These are phyloP conservation scores for Elgaria multicarinata DNA, from an alignment of 2,113 vertebrate species.

Conservation along the genomic window DNA sequence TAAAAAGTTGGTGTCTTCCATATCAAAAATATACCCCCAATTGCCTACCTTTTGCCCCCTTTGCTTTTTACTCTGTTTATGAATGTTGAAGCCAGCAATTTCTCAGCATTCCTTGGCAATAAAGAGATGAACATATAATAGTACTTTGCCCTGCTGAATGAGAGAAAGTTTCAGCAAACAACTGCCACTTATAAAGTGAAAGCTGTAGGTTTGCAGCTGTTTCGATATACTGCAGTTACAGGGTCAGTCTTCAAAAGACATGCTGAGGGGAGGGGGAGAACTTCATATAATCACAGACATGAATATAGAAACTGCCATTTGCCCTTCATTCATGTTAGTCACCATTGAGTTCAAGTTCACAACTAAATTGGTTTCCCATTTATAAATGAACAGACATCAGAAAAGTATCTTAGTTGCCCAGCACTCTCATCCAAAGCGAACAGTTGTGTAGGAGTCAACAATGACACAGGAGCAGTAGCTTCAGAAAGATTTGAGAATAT, in stretches of 20 bases:
- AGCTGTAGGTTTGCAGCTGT: constrained; percentile 45
- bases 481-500: neutral
- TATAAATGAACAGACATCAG: constrained; percentile 2
- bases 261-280: constrained; percentile 18
- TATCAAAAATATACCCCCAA: too few relatives aligned
- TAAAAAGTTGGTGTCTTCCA: neutral
- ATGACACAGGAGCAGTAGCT: neutral
- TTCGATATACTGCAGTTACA: constrained; percentile 14
- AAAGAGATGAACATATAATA: constrained; percentile 7
- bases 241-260: neutral
- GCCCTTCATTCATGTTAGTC: neutral
- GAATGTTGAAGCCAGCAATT: constrained; percentile 53
- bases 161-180: constrained; percentile 21
- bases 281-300: constrained; percentile 48
- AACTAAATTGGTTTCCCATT: neutral
- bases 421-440: neutral
- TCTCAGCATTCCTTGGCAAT: constrained; percentile 44
- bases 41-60: constrained; percentile 48
- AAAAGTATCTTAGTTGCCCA: neutral
- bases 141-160: constrained; percentile 30
- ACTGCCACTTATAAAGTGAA: constrained; percentile 23
- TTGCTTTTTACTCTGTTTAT: constrained; percentile 43
- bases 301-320: neutral
- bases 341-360: constrained; percentile 1
- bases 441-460: neutral